phyloP scores from a whole-genome alignment of 2,113 vertebrate species.

The Solea senegalensis region DNA sequence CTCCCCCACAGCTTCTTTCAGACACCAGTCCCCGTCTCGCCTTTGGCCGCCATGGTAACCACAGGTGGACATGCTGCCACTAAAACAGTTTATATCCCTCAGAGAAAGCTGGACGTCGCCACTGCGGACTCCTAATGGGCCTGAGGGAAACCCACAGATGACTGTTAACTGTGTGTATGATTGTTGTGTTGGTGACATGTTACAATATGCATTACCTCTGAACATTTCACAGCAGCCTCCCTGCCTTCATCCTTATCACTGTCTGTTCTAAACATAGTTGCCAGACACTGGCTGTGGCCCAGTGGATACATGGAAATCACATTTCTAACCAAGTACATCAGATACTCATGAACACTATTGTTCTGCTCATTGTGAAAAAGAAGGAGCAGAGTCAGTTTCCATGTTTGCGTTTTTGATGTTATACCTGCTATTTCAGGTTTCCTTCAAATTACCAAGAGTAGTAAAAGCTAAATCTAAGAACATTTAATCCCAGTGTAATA shows the following conservation, averaged over 20 bases:
- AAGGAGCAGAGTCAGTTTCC: background rate
- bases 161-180: background rate
- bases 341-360: slow-evolving; percentile 30
- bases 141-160: slow-evolving; percentile 7
- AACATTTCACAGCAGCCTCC: slow-evolving; percentile 13
- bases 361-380: background rate
- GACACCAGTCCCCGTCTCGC: slow-evolving; percentile 81
- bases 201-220: slow-evolving; percentile 31
- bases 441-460: background rate
- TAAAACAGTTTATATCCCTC: slow-evolving; percentile 83
- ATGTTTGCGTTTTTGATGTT: background rate
- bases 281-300: background rate
- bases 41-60: slow-evolving; percentile 70
- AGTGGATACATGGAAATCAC: background rate
- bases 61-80: slow-evolving; percentile 52
- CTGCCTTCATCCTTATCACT: slow-evolving; percentile 5
- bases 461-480: slow-evolving; percentile 14
- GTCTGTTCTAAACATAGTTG: slow-evolving; percentile 30
- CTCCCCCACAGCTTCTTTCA: slow-evolving; percentile 86
- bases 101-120: slow-evolving; percentile 89
- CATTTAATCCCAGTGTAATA: no score
- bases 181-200: slow-evolving; percentile 8
- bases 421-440: background rate
- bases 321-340: background rate
- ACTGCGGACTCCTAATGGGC: slow-evolving; percentile 79